Evolutionary conservation across 2,113 vertebrate species (phyloP).

Genomic region (Cairina moschata): DNA sequence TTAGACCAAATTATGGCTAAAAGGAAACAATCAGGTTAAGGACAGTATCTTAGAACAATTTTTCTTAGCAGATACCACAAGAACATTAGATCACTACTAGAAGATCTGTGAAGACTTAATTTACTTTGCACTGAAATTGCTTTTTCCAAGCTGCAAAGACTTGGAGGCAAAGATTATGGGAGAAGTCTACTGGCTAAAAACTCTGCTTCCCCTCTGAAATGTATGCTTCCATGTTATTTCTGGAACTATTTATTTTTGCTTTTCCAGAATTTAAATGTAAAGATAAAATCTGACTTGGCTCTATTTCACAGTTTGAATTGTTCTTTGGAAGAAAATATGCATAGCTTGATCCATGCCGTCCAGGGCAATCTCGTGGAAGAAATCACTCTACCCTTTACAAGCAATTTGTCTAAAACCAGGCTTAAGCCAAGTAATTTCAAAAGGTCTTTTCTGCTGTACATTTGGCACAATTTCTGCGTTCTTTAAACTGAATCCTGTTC

Average conservation of each 20-base stretch:
- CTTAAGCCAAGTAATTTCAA: neutral
- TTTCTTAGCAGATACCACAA: neutral
- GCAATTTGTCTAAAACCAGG: neutral
- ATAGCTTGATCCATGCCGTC: neutral
- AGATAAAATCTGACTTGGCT: neutral
- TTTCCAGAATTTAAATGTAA: neutral
- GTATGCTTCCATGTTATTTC: no score
- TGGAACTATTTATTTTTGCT: neutral
- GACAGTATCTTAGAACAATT: neutral
- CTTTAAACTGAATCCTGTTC: neutral
- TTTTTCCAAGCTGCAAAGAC: neutral
- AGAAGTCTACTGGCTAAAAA: neutral
- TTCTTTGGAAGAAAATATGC: neutral
- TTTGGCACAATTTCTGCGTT: neutral
- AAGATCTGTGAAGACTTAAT: neutral
- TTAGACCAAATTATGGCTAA: neutral
- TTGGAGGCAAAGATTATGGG: neutral
- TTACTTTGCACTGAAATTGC: neutral
- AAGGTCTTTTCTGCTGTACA: neutral
- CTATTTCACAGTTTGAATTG: neutral
- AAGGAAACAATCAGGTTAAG: neutral
- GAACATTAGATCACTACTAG: neutral
- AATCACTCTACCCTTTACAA: accelerated
- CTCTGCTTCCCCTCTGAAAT: neutral
- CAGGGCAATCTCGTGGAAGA: neutral